These are phyloP conservation scores for Drosophila meridiana DNA, from an alignment of 2,888 invertebrate species.

Conservation along the genomic window DNA sequence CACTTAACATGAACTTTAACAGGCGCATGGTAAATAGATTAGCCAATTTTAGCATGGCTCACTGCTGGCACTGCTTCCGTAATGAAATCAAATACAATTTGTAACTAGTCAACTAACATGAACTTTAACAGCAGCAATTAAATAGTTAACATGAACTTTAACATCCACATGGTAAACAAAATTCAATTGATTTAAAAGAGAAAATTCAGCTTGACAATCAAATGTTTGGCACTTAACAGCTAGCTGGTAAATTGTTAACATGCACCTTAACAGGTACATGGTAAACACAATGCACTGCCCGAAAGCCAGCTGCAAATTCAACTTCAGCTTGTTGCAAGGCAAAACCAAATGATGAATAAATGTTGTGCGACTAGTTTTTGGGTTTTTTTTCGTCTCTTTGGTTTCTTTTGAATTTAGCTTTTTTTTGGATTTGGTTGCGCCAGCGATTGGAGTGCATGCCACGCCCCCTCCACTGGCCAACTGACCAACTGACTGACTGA, in stretches of 20 bases:
- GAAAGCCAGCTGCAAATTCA: constrained; percentile 4
- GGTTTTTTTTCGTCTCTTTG: background rate
- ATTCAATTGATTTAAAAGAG: background rate
- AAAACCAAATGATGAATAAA: constrained; percentile 58
- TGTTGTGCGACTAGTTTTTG: constrained; percentile 69
- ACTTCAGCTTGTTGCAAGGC: constrained; percentile 21
- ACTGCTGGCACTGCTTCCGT: background rate
- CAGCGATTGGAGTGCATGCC: constrained; percentile 30
- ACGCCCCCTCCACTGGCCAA: constrained; percentile 10
- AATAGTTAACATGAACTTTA: background rate
- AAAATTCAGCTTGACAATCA: background rate
- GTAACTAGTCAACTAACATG: background rate
- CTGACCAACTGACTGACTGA: constrained; percentile 24
- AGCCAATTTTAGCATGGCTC: background rate
- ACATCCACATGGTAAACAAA: background rate
- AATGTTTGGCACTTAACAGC: background rate
- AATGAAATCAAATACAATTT: background rate
- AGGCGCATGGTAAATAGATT: background rate
- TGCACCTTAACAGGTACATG: constrained; percentile 1
- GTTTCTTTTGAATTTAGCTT: constrained; percentile 1
- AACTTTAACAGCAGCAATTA: background rate
- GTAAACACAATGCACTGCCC: constrained; percentile 17
- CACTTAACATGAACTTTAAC: constrained; percentile 3
- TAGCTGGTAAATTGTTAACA: background rate
- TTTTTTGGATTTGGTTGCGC: constrained; percentile 34